phyloP scores from a whole-genome alignment of 2,888 invertebrate genomes.

The Philereme transversata region DNA sequence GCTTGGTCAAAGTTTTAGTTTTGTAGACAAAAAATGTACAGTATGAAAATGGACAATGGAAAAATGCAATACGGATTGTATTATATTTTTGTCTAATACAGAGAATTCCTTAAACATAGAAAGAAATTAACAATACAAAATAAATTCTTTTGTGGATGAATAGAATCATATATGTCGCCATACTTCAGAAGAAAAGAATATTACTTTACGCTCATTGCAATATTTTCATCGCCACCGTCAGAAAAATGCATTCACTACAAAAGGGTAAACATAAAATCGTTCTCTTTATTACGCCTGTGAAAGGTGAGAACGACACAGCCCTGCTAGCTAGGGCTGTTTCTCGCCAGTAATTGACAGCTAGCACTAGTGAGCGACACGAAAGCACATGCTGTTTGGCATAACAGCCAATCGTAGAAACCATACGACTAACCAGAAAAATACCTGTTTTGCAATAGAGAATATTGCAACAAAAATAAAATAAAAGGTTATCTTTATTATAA shows the following conservation, averaged over 20 bases:
- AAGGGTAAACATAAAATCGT: not conserved
- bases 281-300: not conserved
- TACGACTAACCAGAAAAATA: too few relatives aligned
- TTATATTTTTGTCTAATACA: too few relatives aligned
- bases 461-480: too few relatives aligned
- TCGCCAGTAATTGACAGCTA: conserved; percentile 44
- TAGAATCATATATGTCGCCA: too few relatives aligned
- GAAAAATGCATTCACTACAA: conserved; percentile 1
- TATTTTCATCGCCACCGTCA: not conserved
- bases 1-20: too few relatives aligned
- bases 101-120: too few relatives aligned
- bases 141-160: too few relatives aligned
- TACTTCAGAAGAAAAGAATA: not conserved
- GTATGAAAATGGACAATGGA: too few relatives aligned
- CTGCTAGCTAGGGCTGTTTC: conserved; percentile 29
- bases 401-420: not conserved
- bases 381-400: conserved; percentile 13
- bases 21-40: too few relatives aligned
- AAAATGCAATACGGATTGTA: too few relatives aligned
- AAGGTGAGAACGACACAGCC: conserved; percentile 14
- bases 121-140: too few relatives aligned
- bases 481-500: not conserved
- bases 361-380: conserved; percentile 32
- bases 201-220: not conserved
- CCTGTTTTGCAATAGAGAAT: too few relatives aligned